Evolutionary conservation across 1,140 invertebrate species (phyloP), one percentile per base, ranked within the genome.

Genomic region (Pomacea maculata): DNA sequence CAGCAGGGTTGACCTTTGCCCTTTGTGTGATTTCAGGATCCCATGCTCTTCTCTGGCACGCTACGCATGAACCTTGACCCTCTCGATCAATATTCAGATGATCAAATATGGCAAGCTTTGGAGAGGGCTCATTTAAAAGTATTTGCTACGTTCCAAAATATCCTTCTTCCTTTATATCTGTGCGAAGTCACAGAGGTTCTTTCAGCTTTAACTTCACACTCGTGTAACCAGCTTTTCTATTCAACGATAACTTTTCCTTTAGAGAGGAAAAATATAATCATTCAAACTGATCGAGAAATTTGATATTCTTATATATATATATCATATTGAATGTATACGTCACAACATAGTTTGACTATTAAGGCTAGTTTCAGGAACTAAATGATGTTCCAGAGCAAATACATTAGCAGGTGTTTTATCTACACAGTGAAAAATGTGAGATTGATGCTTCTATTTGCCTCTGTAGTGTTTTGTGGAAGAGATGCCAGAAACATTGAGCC

Each of bases 41-140:
- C 96, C 0, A 94, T 97, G n/a, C 88, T 97, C 2, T 97, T 97
- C 89, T 95, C 95, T 2, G 96, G 95, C 0, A 94, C 83, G 14
- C 88, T 97, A 80, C 93, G 96, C 29, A 94, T 94, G 85, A 98
- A 98, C 91, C 92, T 98, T 83, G 97, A 98, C 92, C 96, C 96
- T 0, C 96, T 97, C 83, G 92, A 94, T 55, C 81, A 92, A 61
- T 95, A 94, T 85, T 91, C 89, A 64, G 96, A 97, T 87, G 92
- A 94, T 8, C 93, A 94, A 77, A 90, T 88, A 86, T 96, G 84
- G 95, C 94, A 88, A 84, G 95, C 95, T 6, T 91, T 97, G 54
- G 95, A 96, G 85, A 94, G 96, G 81, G 95, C 90, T 9, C 86
- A 92, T 84, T 83, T 92, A 15, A 64, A 25, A 34, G 61, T 65